phyloP scores from a whole-genome alignment of 2,888 invertebrate genomes.

The Ophraella communa region DNA sequence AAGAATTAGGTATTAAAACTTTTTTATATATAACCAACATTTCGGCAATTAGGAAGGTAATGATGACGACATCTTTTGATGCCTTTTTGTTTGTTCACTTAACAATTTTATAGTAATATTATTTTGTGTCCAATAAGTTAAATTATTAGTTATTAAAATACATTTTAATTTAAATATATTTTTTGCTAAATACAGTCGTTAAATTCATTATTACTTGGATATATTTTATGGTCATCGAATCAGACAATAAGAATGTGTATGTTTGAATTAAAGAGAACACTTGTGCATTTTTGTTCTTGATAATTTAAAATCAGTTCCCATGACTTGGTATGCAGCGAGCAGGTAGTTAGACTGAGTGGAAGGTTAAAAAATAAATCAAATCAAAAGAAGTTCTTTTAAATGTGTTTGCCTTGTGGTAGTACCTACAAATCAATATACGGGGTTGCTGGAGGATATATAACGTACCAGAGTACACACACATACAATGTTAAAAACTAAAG shows the following conservation, averaged over 20 bases:
- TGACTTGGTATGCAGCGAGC: slow-evolving; percentile 47
- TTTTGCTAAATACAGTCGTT: too few species aligned
- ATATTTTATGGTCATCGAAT: slow-evolving; percentile 15
- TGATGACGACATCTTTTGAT: too few species aligned
- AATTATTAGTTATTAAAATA: too few species aligned
- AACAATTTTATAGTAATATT: too few species aligned
- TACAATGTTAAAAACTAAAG: too few species aligned
- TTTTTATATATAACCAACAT: too few species aligned
- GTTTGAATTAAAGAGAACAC: slow-evolving; percentile 36
- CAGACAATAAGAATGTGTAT: slow-evolving; percentile 21
- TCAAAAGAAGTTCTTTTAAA: slow-evolving; percentile 39
- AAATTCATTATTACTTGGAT: background rate
- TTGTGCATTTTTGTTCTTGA: slow-evolving; percentile 32
- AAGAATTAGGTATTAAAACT: too few species aligned
- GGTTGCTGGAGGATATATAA: background rate
- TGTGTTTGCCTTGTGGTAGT: slow-evolving; percentile 48
- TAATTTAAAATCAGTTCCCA: slow-evolving; percentile 51
- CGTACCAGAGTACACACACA: too few species aligned
- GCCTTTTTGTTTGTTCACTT: too few species aligned
- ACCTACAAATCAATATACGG: background rate
- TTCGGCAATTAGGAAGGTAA: too few species aligned
- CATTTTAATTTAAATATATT: too few species aligned
- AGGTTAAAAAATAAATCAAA: slow-evolving; percentile 48
- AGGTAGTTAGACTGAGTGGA: slow-evolving; percentile 36
- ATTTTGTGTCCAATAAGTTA: too few species aligned